These are phyloP conservation scores for Genyomyrus donnyi DNA, from an alignment of 2,113 vertebrate species.

Conservation along the genomic window DNA sequence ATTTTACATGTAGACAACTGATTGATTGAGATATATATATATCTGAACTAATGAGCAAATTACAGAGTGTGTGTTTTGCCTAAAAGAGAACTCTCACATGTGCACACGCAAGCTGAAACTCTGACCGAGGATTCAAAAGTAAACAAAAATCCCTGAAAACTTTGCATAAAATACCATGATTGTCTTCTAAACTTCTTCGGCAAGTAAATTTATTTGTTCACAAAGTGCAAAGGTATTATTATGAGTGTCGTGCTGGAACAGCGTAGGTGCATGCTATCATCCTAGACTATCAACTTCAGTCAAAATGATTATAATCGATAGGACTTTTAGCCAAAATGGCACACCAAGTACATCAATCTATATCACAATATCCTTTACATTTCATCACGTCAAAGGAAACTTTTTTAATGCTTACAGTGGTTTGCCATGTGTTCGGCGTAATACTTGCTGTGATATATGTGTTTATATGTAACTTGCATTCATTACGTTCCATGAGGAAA, in stretches of 20 bases:
- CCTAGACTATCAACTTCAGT: constrained; percentile 11
- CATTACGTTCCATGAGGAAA: background rate
- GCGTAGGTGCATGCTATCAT: background rate
- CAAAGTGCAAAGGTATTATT: constrained; percentile 1
- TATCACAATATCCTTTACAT: background rate
- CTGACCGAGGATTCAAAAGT: background rate
- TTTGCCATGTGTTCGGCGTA: background rate
- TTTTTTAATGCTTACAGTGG: background rate
- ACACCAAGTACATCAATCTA: background rate
- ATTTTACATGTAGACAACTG: background rate
- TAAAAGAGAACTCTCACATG: background rate
- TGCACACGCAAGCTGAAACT: background rate
- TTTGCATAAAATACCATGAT: background rate
- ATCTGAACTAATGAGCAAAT: background rate
- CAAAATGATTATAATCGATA: constrained; percentile 17
- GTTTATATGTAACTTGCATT: background rate
- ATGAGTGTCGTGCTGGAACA: constrained; percentile 5
- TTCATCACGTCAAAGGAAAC: background rate
- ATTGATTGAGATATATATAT: background rate
- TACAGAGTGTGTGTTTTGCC: background rate
- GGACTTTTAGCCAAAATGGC: background rate
- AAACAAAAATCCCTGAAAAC: background rate
- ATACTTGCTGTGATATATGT: background rate
- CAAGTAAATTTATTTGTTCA: constrained; percentile 15
- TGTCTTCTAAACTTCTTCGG: constrained; percentile 16